Evolutionary conservation across 2,888 invertebrate genomes (phyloP).

Genomic region (Drosophila atroscutellata): DNA sequence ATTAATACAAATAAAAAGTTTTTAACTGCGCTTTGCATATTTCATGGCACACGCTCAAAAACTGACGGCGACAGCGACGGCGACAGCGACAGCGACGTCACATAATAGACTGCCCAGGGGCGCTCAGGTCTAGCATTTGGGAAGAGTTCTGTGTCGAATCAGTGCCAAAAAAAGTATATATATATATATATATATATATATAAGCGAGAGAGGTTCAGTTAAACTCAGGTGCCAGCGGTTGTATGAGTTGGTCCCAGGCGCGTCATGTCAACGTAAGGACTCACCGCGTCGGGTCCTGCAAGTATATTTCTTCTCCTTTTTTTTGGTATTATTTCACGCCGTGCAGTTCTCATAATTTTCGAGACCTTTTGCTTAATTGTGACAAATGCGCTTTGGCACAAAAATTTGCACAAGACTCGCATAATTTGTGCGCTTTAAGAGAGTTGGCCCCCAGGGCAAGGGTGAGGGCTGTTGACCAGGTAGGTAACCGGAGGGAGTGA

Average conservation of each 20-base stretch:
- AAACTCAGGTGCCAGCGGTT: slow-evolving; percentile 49
- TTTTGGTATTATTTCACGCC: slow-evolving; percentile 20
- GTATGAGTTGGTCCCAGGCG: slow-evolving; percentile 60
- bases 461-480: slow-evolving; percentile 14
- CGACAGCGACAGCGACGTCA: slow-evolving; percentile 39
- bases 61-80: slow-evolving; percentile 55
- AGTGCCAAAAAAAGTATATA: slow-evolving; percentile 40
- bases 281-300: slow-evolving; percentile 6
- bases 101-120: slow-evolving; percentile 48
- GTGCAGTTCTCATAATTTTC: slow-evolving; percentile 55
- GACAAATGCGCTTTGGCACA: slow-evolving; percentile 75
- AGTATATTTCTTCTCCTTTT: background rate
- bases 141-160: slow-evolving; percentile 33
- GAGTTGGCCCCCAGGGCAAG: slow-evolving; percentile 18
- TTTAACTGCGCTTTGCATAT: slow-evolving; percentile 81
- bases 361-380: slow-evolving; percentile 73
- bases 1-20: slow-evolving; percentile 82
- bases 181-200: background rate
- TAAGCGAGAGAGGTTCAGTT: background rate
- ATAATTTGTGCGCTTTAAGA: slow-evolving; percentile 68
- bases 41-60: slow-evolving; percentile 75
- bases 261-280: slow-evolving; percentile 69
- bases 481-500: slow-evolving; percentile 2
- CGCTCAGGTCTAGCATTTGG: slow-evolving; percentile 5
- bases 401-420: slow-evolving; percentile 56